Evolutionary conservation across 2,888 invertebrate species (phyloP).

Genomic region (Cantharis nigra): DNA sequence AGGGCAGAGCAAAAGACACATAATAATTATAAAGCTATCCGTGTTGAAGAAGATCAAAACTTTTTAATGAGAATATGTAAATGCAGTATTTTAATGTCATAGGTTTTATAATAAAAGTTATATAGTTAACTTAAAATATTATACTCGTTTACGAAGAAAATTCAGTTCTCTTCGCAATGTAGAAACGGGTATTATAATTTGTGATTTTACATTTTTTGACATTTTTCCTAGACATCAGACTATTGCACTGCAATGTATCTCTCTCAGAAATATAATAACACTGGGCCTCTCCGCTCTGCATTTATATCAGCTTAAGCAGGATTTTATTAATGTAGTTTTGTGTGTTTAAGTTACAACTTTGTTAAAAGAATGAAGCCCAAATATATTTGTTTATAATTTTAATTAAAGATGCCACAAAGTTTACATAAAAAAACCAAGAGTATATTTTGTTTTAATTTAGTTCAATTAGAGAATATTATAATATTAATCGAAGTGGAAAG

Average conservation of each 20-base stretch:
- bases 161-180: not conserved
- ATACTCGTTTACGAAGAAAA: not conserved
- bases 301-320: not conserved
- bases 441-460: constrained; percentile 7
- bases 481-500: constrained; percentile 9
- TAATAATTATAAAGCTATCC: not conserved
- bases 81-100: not conserved
- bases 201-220: not conserved
- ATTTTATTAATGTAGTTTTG: not conserved
- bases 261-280: not conserved
- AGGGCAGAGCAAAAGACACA: not conserved
- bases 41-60: not conserved
- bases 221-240: not conserved
- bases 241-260: not conserved
- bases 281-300: not conserved
- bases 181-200: not conserved
- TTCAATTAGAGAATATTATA: constrained; percentile 4
- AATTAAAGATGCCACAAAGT: not conserved
- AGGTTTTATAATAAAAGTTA: not conserved
- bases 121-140: not conserved
- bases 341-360: not conserved
- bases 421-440: not conserved
- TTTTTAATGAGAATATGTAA: not conserved
- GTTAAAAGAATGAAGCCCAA: not conserved
- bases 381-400: not conserved